Percentiles rank a stretch among this genome's conserved stretches.
Evolutionary conservation across 2,113 vertebrate genomes (phyloP).

Genomic region (Percopsis transmontana): DNA sequence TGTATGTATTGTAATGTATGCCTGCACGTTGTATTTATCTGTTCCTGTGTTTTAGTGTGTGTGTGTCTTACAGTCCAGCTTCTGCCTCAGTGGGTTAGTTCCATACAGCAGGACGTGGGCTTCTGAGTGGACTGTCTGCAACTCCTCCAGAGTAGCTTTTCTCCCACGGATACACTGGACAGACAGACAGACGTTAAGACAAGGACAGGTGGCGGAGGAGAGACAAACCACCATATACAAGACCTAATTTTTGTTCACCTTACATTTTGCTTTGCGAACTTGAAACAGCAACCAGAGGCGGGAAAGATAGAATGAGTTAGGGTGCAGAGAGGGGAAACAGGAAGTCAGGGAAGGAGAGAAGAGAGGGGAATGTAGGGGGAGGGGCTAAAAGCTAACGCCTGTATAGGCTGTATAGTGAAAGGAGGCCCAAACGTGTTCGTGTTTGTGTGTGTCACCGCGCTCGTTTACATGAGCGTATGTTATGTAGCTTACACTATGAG

Average conservation of each 20-base stretch:
- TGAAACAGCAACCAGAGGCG: neutral
- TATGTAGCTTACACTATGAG: neutral
- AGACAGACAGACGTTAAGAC: neutral
- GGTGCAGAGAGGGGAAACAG: neutral
- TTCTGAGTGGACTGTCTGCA: constrained; percentile 94
- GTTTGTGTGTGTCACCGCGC: constrained; percentile 12
- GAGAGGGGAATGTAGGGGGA: neutral
- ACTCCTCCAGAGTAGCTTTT: constrained; percentile 94
- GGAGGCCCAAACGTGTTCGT: neutral
- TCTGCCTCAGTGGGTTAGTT: constrained; percentile 97
- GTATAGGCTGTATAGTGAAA: constrained; percentile 21
- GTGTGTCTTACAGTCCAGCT: constrained; percentile 89
- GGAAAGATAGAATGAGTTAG: neutral
- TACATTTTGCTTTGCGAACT: neutral
- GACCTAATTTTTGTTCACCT: neutral
- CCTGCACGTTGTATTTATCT: neutral
- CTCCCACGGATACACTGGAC: constrained; percentile 91
- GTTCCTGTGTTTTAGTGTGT: neutral
- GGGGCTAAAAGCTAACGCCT: constrained; percentile 30
- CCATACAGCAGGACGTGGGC: constrained; percentile 91
- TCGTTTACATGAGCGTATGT: neutral
- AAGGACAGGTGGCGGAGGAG: neutral
- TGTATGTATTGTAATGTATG: neutral
- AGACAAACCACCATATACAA: neutral
- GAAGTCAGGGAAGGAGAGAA: neutral